phyloP scores from a whole-genome alignment of 2,797 vertebrate genomes.

The Telmatherina bonti region DNA sequence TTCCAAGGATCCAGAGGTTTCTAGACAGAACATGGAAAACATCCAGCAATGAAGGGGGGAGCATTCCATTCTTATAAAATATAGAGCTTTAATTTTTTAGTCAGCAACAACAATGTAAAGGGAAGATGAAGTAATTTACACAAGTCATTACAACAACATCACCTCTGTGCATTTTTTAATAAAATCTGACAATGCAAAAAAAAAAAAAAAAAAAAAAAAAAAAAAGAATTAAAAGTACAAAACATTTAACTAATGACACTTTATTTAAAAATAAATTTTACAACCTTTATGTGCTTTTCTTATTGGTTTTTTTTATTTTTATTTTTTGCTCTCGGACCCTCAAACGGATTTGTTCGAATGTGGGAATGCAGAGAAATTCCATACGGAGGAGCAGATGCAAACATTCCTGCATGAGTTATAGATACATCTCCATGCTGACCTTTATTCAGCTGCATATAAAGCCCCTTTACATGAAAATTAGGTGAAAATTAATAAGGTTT shows the following conservation, averaged over 20 bases:
- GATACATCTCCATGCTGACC: slow-evolving; percentile 30
- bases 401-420: slow-evolving; percentile 44
- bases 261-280: slow-evolving; percentile 74
- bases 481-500: neutral
- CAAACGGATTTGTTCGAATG: slow-evolving; percentile 45
- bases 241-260: slow-evolving; percentile 71
- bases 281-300: slow-evolving; percentile 62
- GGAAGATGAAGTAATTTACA: slow-evolving; percentile 81
- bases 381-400: slow-evolving; percentile 44
- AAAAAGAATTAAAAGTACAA: too few species aligned
- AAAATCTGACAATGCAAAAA: slow-evolving; percentile 70
- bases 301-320: too few species aligned
- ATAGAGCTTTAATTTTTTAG: slow-evolving; percentile 90
- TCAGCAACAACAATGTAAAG: slow-evolving; percentile 84
- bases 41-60: slow-evolving; percentile 75
- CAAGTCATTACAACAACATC: slow-evolving; percentile 82
- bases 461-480: slow-evolving; percentile 23
- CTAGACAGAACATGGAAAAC: slow-evolving; percentile 74
- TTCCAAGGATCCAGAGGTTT: slow-evolving; percentile 74
- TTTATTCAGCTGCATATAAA: neutral
- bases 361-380: slow-evolving; percentile 48
- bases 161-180: slow-evolving; percentile 79
- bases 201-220: slow-evolving; percentile 54
- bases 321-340: slow-evolving; percentile 43
- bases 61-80: slow-evolving; percentile 86